Percentiles rank a stretch among this genome's conserved stretches.
Conservation (phyloP, 1,140 invertebrate genomes). For the Lucilia cuprina region DNA sequence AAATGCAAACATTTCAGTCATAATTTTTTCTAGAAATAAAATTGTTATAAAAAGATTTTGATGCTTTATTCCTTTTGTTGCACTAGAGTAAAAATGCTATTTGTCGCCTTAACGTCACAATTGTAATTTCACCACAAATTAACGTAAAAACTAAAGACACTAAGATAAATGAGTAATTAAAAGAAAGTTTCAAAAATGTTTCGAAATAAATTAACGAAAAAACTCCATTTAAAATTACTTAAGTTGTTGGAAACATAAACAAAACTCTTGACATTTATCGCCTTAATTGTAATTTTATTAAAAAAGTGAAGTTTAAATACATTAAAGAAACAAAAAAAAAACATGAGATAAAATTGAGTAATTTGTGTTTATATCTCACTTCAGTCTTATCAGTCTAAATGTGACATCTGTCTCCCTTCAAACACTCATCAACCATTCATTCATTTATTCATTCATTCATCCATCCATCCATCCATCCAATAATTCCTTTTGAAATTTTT, state of each 20-base stretch:
- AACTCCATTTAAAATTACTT: not conserved
- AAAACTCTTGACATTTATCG: not conserved
- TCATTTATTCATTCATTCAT: no score
- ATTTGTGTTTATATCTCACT: not conserved
- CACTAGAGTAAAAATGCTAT: no score
- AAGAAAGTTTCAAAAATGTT: not conserved
- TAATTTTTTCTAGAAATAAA: no score
- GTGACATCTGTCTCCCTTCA: no score
- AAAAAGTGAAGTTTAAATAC: not conserved
- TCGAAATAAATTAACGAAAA: not conserved
- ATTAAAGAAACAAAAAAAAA: not conserved
- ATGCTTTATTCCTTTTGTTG: no score
- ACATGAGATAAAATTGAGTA: not conserved
- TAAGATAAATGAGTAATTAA: not conserved
- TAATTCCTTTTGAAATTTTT: not conserved
- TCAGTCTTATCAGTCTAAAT: no score
- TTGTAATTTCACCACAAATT: no score
- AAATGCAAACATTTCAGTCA: no score
- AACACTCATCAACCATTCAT: no score
- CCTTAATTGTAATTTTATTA: not conserved
- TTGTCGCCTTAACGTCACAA: no score
- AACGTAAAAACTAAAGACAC: no score
- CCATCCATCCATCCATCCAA: not conserved
- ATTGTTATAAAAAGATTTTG: no score
- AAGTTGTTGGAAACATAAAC: not conserved